Evolutionary conservation across 2,888 invertebrate genomes (phyloP).

Genomic region (Brachyopa scutellaris): DNA sequence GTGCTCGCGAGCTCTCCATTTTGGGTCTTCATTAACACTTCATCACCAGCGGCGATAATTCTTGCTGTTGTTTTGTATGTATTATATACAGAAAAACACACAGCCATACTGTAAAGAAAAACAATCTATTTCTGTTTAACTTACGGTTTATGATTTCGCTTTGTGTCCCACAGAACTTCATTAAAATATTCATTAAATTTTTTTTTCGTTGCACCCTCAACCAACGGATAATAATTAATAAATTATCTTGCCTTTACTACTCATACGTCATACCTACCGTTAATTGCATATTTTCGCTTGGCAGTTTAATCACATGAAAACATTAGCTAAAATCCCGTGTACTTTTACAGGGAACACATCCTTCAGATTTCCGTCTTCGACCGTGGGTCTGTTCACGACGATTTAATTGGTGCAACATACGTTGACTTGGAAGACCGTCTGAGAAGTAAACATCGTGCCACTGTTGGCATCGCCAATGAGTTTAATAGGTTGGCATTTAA

Average conservation of each 20-base stretch:
- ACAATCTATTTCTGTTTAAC: no score
- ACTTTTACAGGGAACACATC: constrained; percentile 88
- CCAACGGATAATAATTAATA: constrained; percentile 2
- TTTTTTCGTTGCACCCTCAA: background rate
- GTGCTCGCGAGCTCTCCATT: no score
- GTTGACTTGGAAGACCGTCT: constrained; percentile 95
- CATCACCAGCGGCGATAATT: no score
- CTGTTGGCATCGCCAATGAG: constrained; percentile 88
- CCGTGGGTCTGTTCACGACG: constrained; percentile 88
- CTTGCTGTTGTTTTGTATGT: no score
- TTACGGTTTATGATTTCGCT: background rate
- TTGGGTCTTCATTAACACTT: no score
- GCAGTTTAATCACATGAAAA: constrained; percentile 35
- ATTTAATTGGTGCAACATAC: constrained; percentile 91
- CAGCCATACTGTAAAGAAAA: no score
- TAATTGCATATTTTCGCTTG: constrained; percentile 26
- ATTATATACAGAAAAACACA: no score
- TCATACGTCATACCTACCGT: no score
- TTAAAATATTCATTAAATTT: constrained; percentile 35
- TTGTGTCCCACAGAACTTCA: constrained; percentile 8
- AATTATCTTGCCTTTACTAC: no score
- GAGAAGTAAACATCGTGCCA: constrained; percentile 90
- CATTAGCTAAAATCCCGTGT: background rate
- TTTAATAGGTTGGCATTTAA: constrained; percentile 85
- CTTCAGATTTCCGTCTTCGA: constrained; percentile 90